phyloP scores from a whole-genome alignment of 2,797 vertebrate genomes.

The Rousettus madagascariensis region DNA sequence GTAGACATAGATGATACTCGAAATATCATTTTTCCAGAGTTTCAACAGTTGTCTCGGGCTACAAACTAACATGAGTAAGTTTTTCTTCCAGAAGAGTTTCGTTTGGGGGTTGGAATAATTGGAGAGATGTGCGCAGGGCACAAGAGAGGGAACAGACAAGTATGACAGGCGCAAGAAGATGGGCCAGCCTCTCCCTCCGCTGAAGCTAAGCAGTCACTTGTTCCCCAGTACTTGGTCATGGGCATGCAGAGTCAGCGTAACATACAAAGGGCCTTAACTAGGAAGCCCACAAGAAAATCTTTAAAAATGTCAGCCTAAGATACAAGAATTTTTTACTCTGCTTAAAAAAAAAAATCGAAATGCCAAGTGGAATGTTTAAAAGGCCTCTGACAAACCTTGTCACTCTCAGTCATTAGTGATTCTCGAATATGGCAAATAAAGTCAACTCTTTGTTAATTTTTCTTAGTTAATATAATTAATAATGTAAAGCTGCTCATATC shows the following conservation, averaged over 20 bases:
- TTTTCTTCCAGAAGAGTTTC: neutral
- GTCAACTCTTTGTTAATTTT: neutral
- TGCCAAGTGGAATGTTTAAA: conserved; percentile 18
- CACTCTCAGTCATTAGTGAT: conserved; percentile 10
- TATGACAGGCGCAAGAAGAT: neutral
- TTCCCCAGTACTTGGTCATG: conserved; percentile 49
- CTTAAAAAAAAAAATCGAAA: conserved; percentile 57
- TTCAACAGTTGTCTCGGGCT: neutral
- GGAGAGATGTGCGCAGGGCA: too few species aligned
- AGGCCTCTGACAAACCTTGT: conserved; percentile 16
- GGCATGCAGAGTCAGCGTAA: conserved; percentile 50
- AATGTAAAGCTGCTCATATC: neutral
- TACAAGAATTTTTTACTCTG: conserved; percentile 60
- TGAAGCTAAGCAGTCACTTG: conserved; percentile 52
- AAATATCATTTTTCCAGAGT: neutral
- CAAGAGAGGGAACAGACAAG: neutral
- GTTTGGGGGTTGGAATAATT: neutral
- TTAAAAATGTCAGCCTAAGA: conserved; percentile 73
- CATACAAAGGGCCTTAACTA: conserved; percentile 82
- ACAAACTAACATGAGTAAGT: neutral
- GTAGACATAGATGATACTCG: neutral
- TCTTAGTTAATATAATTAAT: too few species aligned
- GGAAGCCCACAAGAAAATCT: conserved; percentile 77
- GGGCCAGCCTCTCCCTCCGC: conserved; percentile 57
- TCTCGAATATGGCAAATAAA: neutral